phyloP scores from a whole-genome alignment of 2,113 vertebrate species.

The Strigops habroptila region DNA sequence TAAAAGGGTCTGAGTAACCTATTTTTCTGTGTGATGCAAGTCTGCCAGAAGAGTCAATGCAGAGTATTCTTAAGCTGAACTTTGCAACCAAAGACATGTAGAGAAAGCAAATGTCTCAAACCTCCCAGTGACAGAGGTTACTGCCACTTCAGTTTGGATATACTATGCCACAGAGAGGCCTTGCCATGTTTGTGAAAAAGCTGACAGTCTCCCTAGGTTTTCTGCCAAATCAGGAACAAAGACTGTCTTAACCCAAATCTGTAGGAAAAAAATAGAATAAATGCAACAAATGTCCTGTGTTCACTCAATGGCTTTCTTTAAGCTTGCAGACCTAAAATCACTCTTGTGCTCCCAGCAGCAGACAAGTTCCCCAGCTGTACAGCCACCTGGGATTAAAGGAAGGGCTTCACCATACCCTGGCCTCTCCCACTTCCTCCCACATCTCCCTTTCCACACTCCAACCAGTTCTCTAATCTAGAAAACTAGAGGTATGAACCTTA shows the following conservation, averaged over 20 bases:
- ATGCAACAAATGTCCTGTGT: neutral
- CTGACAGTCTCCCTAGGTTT: neutral
- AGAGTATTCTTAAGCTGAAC: neutral
- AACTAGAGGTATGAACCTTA: neutral
- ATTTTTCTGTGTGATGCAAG: neutral
- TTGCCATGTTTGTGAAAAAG: neutral
- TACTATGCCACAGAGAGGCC: neutral
- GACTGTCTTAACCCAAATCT: neutral
- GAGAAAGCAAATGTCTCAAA: neutral
- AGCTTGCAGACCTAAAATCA: neutral
- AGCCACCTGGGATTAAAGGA: neutral
- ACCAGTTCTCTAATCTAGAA: neutral
- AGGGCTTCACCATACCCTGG: neutral
- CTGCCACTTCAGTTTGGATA: neutral
- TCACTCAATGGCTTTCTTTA: neutral
- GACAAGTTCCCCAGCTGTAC: neutral
- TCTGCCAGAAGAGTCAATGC: neutral
- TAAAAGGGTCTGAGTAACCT: neutral
- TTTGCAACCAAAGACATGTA: neutral
- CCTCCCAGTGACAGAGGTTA: neutral
- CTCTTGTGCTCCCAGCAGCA: neutral
- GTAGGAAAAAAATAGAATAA: neutral
- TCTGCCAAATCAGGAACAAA: neutral
- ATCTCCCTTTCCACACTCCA: neutral
- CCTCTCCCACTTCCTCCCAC: neutral